Evolutionary conservation across 2,113 vertebrate genomes (phyloP).

Genomic region (Nettapus auritus): DNA sequence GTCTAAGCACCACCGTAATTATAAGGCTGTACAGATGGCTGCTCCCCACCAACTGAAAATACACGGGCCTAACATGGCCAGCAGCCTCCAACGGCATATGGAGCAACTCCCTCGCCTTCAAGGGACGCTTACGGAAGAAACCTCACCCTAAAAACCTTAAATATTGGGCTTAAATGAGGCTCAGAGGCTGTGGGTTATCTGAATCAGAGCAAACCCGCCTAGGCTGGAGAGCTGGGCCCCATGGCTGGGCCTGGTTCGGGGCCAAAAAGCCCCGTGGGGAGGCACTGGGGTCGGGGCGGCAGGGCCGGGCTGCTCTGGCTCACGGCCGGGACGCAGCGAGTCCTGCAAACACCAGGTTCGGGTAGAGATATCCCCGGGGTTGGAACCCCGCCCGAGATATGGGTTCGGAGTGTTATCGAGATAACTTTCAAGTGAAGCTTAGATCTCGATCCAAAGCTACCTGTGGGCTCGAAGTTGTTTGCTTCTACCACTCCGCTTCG

Average conservation of each 20-base stretch:
- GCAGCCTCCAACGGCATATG: neutral
- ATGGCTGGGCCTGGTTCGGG: neutral
- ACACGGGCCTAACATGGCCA: neutral
- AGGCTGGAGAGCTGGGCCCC: neutral
- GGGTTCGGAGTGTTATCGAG: neutral
- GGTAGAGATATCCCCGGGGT: neutral
- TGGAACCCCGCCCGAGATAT: neutral
- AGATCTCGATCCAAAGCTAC: neutral
- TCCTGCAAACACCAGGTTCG: neutral
- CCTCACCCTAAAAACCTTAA: neutral
- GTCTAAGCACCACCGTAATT: neutral
- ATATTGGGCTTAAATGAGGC: neutral
- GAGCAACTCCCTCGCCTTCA: neutral
- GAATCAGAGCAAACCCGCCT: neutral
- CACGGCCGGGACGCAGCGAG: neutral
- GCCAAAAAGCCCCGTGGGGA: neutral
- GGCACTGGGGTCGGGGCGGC: neutral
- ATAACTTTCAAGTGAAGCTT: neutral
- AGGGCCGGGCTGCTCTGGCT: neutral
- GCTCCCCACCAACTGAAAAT: neutral
- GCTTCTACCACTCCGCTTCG: neutral
- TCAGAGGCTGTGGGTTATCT: neutral
- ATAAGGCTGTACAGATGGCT: neutral
- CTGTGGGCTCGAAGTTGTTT: neutral
- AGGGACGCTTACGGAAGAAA: neutral